Base-by-base conservation (phyloP, 2,113 vertebrate species). In the Actenoides hombroni region DNA sequence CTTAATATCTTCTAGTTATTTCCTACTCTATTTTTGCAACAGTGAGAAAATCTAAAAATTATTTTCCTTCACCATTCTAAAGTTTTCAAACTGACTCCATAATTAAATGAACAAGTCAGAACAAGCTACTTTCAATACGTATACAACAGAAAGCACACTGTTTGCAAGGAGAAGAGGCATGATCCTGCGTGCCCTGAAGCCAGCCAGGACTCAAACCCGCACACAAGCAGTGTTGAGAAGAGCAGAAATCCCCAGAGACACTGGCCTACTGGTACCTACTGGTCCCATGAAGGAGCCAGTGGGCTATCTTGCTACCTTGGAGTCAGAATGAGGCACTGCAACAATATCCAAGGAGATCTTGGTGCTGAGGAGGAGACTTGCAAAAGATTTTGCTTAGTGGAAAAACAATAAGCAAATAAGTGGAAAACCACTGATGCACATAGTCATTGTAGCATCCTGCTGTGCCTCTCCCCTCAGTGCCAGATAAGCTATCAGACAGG, bases 21-120 rank as follows among this genome's bases (percentile, higher is more conserved):
- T 91, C 39, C 25, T 49, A 17, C 42, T 57, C 59, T 69, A 69
- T 76, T 84, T 69, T 82, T 48, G 33, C 54, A 49, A 9, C 35
- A 54, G 23, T 56, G 37, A 64, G 44, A 96, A 90, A 88, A 93
- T 57, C 31, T 92, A 65, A 83, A 85, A 94, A 78, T 35, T 2
- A 83, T 80, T 90, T 90, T 78, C 37, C 44, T 54, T 91, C 53
- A 49, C 19, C 74, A 42, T 79, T 83, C 35, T 48, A 35, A 78
- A 64, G 71, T 48, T 86, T 71, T 89, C 81, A 54, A 51, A 49
- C 28, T 11, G 35, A 79, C 39, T 76, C 40, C 28, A 19, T 46
- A 91, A 87, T 87, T 82, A 93, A 92, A 92, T 29, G 31, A 89
- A 29, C 65, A 57, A 90, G 88, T 75, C 77, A 71, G 40, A 88